phyloP scores from a whole-genome alignment of 2,113 vertebrate species.

The Xiphias gladius region DNA sequence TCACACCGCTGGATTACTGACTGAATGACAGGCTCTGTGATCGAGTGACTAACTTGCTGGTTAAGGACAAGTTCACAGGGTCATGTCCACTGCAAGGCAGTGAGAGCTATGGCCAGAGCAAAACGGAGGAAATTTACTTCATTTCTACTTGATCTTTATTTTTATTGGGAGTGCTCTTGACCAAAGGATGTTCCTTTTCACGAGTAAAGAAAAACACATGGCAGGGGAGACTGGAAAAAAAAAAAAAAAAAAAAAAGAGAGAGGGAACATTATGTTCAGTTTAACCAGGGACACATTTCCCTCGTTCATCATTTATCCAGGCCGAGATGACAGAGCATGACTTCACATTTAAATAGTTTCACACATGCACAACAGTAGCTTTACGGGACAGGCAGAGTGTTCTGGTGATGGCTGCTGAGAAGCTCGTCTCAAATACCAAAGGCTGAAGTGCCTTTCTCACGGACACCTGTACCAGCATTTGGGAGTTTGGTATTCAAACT shows the following conservation, averaged over 20 bases:
- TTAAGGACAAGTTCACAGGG: constrained; percentile 34
- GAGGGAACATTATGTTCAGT: constrained; percentile 34
- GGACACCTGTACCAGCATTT: not conserved
- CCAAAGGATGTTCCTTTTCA: not conserved
- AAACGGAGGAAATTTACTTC: not conserved
- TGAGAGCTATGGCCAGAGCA: not conserved
- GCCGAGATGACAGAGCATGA: not conserved
- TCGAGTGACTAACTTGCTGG: constrained; percentile 6
- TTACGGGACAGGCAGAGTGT: no score
- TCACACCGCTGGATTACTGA: constrained; percentile 46
- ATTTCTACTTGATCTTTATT: not conserved
- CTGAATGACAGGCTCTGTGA: constrained; percentile 16
- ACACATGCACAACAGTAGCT: constrained; percentile 5
- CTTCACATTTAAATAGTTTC: constrained; percentile 28
- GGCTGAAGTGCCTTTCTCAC: not conserved
- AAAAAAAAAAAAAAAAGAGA: not conserved
- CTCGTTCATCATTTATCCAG: not conserved
- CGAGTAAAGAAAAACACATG: not conserved
- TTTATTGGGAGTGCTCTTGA: not conserved
- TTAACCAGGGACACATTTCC: constrained; percentile 16
- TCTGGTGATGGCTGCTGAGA: not conserved
- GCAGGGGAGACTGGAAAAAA: not conserved
- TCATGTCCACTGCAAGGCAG: not conserved
- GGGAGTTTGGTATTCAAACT: not conserved
- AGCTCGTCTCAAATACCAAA: not conserved